Evolutionary conservation across 2,888 invertebrate genomes (phyloP), one percentile per base, ranked within the genome.

Genomic region (Dryobota labecula): DNA sequence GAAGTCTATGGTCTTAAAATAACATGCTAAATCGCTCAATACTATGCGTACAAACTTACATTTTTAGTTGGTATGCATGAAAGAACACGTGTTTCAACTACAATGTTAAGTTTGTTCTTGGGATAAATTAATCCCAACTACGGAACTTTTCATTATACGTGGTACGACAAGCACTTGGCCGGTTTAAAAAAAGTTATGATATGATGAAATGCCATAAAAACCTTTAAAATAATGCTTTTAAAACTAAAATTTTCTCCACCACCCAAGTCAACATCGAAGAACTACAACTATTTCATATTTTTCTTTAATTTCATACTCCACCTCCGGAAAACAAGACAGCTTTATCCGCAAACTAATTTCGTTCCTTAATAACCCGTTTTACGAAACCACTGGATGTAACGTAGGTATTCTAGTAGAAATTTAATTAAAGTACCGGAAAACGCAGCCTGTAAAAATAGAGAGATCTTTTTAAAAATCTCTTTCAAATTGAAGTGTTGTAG

Each of bases 371-470:
- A 82, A 61, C 64, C 47, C 56, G 49, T 67, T 83, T 82, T 64
- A 57, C 57, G 20, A 57, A 77, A 73, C 71, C 64, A 62, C 67
- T 53, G 66, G 6, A 61, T 69, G 36, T 38, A 24, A 62, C 56
- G 61, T 51, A 58, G 67, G 75, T 78, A 73, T 70, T 62, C 53
- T 33, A 57, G 57, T 38, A 61, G 57, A 66, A 78, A 72, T 78
- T 84, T 84, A 78, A 83, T 83, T 84, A 78, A 66, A 73, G 18
- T 62, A 53, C 45, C 30, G 63, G 56, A 68, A 73, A 64, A 45
- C 20, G 66, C 27, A 45, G 51, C 30, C 70, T 75, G 83, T 66
- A 60, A 75, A 79, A 80, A 83, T 49, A 79, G 30, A 54, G 49
- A 60, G 61, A 54, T 64, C 24, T 70, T 70, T 70, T 70, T 54